phyloP scores from a whole-genome alignment of 2,113 vertebrate species.

The Aleadryas rufinucha region DNA sequence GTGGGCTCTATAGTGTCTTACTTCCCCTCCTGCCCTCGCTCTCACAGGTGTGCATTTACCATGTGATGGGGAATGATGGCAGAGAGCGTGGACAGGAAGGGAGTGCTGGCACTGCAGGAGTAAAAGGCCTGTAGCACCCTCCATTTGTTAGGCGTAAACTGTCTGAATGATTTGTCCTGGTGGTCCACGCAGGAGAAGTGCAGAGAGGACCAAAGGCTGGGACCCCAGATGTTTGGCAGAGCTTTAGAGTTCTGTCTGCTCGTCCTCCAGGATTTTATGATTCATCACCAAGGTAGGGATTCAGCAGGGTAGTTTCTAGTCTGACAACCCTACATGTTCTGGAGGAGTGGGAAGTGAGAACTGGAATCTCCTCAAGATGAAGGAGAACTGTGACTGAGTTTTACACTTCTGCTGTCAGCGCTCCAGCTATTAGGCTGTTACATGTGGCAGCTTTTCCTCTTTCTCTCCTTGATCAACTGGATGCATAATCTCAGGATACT shows the following conservation, averaged over 20 bases:
- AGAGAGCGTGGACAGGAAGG: background rate
- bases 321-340: background rate
- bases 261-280: background rate
- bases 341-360: background rate
- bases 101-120: background rate
- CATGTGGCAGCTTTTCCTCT: background rate
- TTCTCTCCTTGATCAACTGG: background rate
- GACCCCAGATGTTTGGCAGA: background rate
- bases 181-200: background rate
- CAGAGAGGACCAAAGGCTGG: background rate
- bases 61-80: background rate
- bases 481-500: background rate
- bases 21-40: background rate
- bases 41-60: background rate
- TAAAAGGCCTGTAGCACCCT: background rate
- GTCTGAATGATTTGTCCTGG: background rate
- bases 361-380: conserved; percentile 26
- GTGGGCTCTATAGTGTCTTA: background rate
- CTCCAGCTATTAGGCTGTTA: background rate
- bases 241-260: background rate
- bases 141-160: background rate
- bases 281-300: background rate
- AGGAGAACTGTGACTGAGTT: background rate
- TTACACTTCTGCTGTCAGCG: background rate
- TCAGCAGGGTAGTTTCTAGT: background rate